phyloP scores from a whole-genome alignment of 2,888 invertebrate species.

The Tipula vernalis region DNA sequence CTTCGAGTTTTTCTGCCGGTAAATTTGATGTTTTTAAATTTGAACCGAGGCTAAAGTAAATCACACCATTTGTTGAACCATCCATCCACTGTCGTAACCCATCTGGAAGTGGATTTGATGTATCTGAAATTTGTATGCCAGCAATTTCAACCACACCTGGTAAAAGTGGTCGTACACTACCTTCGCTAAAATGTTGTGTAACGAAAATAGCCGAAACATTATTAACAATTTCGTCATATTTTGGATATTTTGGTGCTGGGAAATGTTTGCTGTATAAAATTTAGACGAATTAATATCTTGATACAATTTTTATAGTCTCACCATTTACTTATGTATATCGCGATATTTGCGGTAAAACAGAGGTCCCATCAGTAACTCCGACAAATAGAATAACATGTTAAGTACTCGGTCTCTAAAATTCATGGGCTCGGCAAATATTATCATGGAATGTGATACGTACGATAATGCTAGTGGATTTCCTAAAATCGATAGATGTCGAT shows the following conservation, averaged over 20 bases:
- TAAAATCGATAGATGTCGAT: neutral
- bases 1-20: constrained; percentile 17
- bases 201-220: constrained; percentile 28
- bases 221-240: constrained; percentile 22
- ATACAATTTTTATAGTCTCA: neutral
- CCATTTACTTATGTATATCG: neutral
- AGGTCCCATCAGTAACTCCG: neutral
- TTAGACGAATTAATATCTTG: neutral
- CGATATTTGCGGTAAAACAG: neutral
- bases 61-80: constrained; percentile 33
- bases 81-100: constrained; percentile 32
- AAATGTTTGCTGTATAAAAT: constrained; percentile 21
- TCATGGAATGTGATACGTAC: neutral
- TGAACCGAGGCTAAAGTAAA: constrained; percentile 39
- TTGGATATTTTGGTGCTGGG: constrained; percentile 17
- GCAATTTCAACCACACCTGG: constrained; percentile 35
- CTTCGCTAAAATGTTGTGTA: constrained; percentile 30
- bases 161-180: constrained; percentile 29
- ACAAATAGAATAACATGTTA: neutral
- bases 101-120: neutral
- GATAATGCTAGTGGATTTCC: neutral
- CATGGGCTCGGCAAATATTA: neutral
- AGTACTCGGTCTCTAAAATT: neutral
- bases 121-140: constrained; percentile 22
- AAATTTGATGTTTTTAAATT: constrained; percentile 27